Evolutionary conservation across 2,888 invertebrate genomes (phyloP).

Genomic region (Cancer borealis): DNA sequence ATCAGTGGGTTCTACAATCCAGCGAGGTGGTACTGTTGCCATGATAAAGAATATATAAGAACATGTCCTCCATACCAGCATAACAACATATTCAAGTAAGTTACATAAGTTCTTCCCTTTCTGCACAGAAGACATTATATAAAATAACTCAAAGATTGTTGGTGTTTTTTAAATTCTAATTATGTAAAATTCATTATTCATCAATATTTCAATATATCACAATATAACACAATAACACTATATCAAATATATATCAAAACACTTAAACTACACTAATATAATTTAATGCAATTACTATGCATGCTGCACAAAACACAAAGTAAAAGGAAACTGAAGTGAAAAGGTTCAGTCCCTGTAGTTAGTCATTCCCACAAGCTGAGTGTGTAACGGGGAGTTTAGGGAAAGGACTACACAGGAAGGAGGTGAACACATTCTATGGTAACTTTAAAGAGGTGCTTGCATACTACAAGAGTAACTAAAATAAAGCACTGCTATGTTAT

Average conservation of each 20-base stretch:
- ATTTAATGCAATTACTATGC: constrained; percentile 42
- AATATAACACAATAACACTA: constrained; percentile 31
- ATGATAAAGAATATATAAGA: constrained; percentile 2
- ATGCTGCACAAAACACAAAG: constrained; percentile 46
- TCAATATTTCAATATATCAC: constrained; percentile 49
- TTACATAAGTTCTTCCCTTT: not conserved
- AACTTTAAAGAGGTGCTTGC: not conserved
- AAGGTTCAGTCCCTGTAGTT: constrained; percentile 55
- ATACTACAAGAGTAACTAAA: not conserved
- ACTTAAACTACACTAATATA: constrained; percentile 42
- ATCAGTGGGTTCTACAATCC: constrained; percentile 96
- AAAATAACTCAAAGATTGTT: not conserved
- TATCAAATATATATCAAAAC: constrained; percentile 41
- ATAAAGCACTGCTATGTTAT: not conserved
- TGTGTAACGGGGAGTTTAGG: constrained; percentile 39
- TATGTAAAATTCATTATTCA: not conserved
- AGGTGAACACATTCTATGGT: constrained; percentile 35
- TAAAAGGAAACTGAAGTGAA: constrained; percentile 49
- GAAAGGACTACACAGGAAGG: not conserved
- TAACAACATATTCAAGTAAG: not conserved
- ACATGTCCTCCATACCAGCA: not conserved
- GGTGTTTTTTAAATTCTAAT: not conserved
- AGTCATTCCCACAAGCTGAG: constrained; percentile 61
- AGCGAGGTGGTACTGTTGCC: constrained; percentile 92
- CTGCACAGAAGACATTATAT: not conserved